Evolutionary conservation across 53 echinoderm and acorn worm species (phyloP), one percentile per base, ranked within the genome.

Genomic region (Temnopleurus reevesii): DNA sequence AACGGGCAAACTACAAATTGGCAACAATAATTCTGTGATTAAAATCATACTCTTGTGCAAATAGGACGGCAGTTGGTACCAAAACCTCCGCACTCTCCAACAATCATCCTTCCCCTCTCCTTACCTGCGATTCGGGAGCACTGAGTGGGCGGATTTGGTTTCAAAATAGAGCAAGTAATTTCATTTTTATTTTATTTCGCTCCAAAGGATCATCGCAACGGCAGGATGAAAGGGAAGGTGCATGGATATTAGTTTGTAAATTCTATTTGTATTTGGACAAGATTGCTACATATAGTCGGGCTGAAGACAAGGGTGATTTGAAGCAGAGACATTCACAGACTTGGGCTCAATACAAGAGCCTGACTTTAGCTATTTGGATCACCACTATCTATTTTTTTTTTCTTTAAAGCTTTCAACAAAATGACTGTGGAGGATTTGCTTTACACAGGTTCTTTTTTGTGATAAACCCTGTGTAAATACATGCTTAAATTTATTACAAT

Each of bases 181-280:
- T 36, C 65, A 65, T 71, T 65, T 35, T 36, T 38, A 65, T 71
- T 41, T 71, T 21, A 19, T 21, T 43, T 41, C 21, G 30, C 31
- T 63, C 17, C 4, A 64, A 33, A 31, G 64, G 19, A 71, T 71
- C 43, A 21, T 6, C n/a, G 0, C 36, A 71, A 71, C 23, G 38
- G 41, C 3, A 71, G 21, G 4, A 1, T 19, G 33, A 17, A n/a
- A n/a, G n/a, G n/a, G 60, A 27, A 64, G 17, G 24, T 56, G 56
- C 7, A 56, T 56, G 21, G 3, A 63, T 38, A 71, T 43, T 4
- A 38, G 71, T 41, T 38, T 71, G 43, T 21, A 41, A 71, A 21
- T 21, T 71, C 3, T 71, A 43, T 71, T 71, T 71, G 71, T 21
- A 71, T n/a, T n/a, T n/a, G n/a, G 41, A 71, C 43, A 71, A 63